Base-by-base conservation (phyloP, 1,140 invertebrate species). In the Cydia fagiglandana region DNA sequence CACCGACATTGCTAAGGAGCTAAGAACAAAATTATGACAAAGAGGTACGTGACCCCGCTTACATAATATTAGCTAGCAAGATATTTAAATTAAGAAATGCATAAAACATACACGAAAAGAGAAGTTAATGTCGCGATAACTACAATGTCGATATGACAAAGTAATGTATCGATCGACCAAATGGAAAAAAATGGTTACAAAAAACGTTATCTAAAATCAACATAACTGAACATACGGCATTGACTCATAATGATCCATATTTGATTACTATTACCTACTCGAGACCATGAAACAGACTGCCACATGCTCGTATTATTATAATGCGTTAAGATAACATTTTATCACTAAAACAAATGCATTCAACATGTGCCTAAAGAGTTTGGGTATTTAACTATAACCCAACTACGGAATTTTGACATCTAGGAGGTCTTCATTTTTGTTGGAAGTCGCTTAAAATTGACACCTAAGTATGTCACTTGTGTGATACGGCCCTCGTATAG, bases 121-220 rank as follows among this genome's bases (percentile, higher is more conserved):
- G 15, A 56, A 56, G 13, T 15, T 15, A 53, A 20, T 20, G 17
- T n/a, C 17, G 17, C 6, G 12, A 15, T n/a, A n/a, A 53, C 47
- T 20, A 61, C 9, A 61, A 61, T 24, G 56, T 61, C 56, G 20
- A 20, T 61, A 20, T 61, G 56, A 24, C 17, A 12, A 12, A 61
- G 56, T 61, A 61, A 61, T 61, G 9, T 24, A 61, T 61, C 56
- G 56, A 61, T 61, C 17, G 20, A 10, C 56, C 56, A 61, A 20
- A 61, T 61, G 56, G 20, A 61, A 61, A 61, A 24, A 47, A 53
- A 53, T 61, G 7, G 56, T 38, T 17, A 38, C 30, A 70, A 70
- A 70, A 41, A 38, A 38, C n/a, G 30, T 70, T 70, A 75, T 74
- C 64, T 75, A 47, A 41, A 28, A 76, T 61, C 30, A 10, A 80